Evolutionary conservation across 2,888 invertebrate genomes (phyloP).

Genomic region (Andrena chrysosceles): DNA sequence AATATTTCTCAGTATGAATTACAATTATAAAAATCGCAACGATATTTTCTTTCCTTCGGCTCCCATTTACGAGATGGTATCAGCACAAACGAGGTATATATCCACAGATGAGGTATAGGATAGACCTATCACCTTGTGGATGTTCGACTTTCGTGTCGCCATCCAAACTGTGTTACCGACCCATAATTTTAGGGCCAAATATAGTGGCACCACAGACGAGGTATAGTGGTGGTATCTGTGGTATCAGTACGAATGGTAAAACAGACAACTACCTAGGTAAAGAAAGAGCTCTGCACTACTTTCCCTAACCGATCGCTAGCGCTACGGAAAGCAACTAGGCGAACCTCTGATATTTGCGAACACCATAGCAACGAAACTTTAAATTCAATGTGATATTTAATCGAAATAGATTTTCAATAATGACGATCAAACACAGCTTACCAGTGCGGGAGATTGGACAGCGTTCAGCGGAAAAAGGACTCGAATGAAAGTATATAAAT

Average conservation of each 20-base stretch:
- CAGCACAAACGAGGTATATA: no score
- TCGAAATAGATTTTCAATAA: not conserved
- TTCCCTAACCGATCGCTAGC: not conserved
- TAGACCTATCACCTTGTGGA: no score
- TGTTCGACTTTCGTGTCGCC: no score
- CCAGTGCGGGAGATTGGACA: not conserved
- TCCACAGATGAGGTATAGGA: no score
- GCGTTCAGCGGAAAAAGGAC: not conserved
- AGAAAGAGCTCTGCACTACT: not conserved
- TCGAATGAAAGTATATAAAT: not conserved
- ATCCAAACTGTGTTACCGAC: no score
- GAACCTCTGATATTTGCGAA: not conserved
- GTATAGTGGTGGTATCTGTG: no score
- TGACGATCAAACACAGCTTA: not conserved
- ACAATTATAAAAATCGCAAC: not conserved
- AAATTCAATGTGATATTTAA: not conserved
- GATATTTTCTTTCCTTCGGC: not conserved
- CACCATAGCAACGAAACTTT: constrained; percentile 6
- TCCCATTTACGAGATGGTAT: not conserved
- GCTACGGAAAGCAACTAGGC: not conserved
- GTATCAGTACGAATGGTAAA: no score
- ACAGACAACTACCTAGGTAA: not conserved
- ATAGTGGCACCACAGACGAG: no score
- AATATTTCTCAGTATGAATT: not conserved
- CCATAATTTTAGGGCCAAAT: no score